Evolutionary conservation across 1,140 invertebrate species (phyloP).

Genomic region (Hyles vespertilio): DNA sequence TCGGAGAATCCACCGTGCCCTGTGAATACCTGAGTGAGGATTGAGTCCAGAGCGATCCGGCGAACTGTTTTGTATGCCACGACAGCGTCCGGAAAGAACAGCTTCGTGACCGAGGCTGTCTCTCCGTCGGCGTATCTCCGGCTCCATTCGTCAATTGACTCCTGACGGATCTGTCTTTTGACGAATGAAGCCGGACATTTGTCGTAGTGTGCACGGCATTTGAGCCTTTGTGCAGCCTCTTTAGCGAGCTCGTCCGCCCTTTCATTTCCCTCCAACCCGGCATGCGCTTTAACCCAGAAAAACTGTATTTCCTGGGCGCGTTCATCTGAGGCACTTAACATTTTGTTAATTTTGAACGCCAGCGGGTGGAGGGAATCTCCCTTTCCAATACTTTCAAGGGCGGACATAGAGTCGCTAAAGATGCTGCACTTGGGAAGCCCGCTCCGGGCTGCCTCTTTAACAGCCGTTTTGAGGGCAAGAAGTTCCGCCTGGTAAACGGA

Average conservation of each 20-base stretch:
- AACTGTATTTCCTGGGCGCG: background rate
- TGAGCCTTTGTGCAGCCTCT: background rate
- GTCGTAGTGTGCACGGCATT: background rate
- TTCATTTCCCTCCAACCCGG: background rate
- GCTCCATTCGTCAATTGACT: background rate
- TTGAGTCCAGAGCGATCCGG: background rate
- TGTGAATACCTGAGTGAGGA: background rate
- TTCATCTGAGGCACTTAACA: background rate
- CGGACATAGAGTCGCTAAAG: conserved; percentile 24
- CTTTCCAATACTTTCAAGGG: conserved; percentile 13
- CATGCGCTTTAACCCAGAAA: background rate
- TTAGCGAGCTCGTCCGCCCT: background rate
- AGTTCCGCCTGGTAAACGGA: conserved; percentile 33
- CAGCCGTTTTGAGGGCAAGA: background rate
- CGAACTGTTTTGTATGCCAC: background rate
- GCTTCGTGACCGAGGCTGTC: background rate
- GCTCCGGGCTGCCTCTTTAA: background rate
- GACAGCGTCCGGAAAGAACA: conserved; percentile 1
- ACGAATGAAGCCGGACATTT: conserved; percentile 2
- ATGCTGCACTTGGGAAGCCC: conserved; percentile 2
- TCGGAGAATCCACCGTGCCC: background rate
- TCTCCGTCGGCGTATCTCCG: background rate
- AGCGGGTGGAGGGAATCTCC: too few species aligned
- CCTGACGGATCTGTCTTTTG: background rate
- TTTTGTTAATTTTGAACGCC: too few species aligned